Evolutionary conservation across 2,113 vertebrate genomes (phyloP).

Genomic region (Pionites leucogaster): DNA sequence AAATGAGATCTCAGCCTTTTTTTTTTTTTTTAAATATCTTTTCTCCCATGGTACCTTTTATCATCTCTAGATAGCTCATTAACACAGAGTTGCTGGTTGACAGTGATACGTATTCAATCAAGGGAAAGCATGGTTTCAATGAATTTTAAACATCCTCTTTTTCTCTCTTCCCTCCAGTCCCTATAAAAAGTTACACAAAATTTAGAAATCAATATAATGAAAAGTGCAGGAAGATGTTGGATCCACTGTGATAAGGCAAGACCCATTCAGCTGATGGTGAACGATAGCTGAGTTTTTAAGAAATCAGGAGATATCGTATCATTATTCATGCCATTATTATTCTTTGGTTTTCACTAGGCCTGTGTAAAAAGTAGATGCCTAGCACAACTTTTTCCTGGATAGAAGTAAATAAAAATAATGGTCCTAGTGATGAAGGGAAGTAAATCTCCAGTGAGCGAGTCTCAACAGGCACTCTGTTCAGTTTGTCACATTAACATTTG

Average conservation of each 20-base stretch:
- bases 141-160: not conserved
- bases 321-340: not conserved
- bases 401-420: not conserved
- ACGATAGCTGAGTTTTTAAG: not conserved
- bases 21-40: not conserved
- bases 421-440: not conserved
- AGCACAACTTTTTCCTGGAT: not conserved
- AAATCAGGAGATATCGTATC: not conserved
- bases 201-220: not conserved
- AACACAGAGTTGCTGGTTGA: not conserved
- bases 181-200: not conserved
- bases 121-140: not conserved
- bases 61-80: not conserved
- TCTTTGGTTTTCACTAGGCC: not conserved
- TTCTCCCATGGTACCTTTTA: not conserved
- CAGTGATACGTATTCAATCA: not conserved
- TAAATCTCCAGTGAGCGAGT: not conserved
- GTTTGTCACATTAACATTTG: not conserved
- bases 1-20: not conserved
- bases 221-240: not conserved
- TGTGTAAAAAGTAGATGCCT: not conserved
- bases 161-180: not conserved
- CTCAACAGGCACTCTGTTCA: not conserved
- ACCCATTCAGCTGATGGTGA: not conserved
- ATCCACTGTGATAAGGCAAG: not conserved